Evolutionary conservation across 2,113 vertebrate genomes (phyloP), one percentile per base, ranked within the genome.

Genomic region (Sceloporus undulatus): DNA sequence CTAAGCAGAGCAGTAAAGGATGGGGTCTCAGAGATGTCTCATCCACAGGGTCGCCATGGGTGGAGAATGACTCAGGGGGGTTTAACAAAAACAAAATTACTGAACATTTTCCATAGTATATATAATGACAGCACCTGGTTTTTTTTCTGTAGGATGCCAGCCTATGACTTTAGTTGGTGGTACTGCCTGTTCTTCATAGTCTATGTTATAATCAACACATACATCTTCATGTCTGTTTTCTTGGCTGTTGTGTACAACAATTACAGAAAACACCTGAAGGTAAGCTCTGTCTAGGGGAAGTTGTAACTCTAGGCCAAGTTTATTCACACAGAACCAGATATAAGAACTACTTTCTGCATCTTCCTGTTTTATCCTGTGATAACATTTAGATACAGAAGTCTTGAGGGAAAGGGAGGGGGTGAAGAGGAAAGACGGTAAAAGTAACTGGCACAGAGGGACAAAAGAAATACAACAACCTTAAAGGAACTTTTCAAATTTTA

Each of bases 201-300:
- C 29, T 99, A 98, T 56, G 97, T 98, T 94, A 95, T 99, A 18
- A 85, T 99, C 95, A 99, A 99, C 95, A 99, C 98, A 1, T 99
- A 99, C 56, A 98, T 99, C 94, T 99, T 99, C 96, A 98, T 99
- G 98, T 99, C 98, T 0, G 97, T 99, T 86, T 99, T 99, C 96
- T 93, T 99, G 93, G 98, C 98, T 0, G 98, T 99, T 16, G 97
- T 99, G 68, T 99, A 99, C 97, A 98, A 98, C 96, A 99, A 98
- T 94, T 99, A 99, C 95, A 98, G 98, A 77, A 99, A 99, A 73
- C 97, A 99, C 90, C 95, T 99, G 74, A 99, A 99, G 98, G 98
- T 99, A 94, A 90, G 0, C 0, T 34, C 11, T 76, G 54, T 29
- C 2, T 38, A 40, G 75, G 0, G 8, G 19, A 68, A 21, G 56